Evolutionary conservation across 2,113 vertebrate species (phyloP), one percentile per base, ranked within the genome.

Genomic region (Pachycephala philippinensis): DNA sequence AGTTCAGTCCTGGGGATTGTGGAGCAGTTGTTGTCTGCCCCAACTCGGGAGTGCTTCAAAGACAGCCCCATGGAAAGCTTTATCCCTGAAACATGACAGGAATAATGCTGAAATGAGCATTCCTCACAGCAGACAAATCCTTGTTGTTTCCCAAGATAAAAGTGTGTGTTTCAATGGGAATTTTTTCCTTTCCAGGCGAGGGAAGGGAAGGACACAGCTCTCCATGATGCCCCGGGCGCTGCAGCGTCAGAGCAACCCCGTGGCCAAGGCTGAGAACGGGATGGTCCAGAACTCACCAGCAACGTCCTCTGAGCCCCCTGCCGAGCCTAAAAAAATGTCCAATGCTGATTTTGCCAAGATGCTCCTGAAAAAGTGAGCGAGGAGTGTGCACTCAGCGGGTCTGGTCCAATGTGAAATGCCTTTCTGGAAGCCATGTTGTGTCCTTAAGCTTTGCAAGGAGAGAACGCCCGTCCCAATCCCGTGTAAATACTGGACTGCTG

Each of bases 271-370:
- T 0, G 99, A 99, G 98, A 99, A 99, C 0, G 99, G 99, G 24
- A 98, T 98, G 4, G 87, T 97, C 6, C 88, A 97, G 10, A 95
- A 91, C 37, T 97, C 84, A 40, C 66, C 70, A 13, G 92, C 92
- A 27, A 11, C 96, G 7, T 49, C 95, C 15, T 82, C 98, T 2
- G 9, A 69, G 0, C 39, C 96, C 30, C 69, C 71, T 0, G 98
- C 97, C 89, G 97, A 98, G 26, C 95, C 98, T 18, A 99, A 98
- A 85, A 97, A 98, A 90, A 97, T 99, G 98, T 99, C 99, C 68
- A 99, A 99, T 22, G 99, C 99, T 22, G 99, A 99, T 95, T 99
- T 99, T 97, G 99, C 99, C 93, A 98, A 97, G 98, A 97, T 99
- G 99, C 98, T 99, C 47, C 98, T 99, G 93, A 99, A 98, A 39